phyloP scores from a whole-genome alignment of 35 echinoderm and acorn worm genomes.

The Chiridota heheva region DNA sequence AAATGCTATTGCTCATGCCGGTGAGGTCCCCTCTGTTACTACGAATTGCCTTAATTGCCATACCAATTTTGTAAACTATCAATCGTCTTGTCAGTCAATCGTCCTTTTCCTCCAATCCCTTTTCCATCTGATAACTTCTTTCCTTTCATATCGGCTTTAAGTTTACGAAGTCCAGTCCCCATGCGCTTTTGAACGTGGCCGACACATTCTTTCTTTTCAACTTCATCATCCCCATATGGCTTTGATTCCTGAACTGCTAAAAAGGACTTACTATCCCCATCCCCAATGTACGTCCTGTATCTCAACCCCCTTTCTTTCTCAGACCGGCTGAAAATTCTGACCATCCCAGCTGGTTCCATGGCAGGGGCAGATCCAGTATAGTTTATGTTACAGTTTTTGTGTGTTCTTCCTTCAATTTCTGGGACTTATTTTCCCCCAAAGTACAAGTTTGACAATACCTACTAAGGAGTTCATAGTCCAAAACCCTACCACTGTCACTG shows the following conservation, averaged over 20 bases:
- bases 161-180: slow-evolving; percentile 4
- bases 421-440: neutral
- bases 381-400: slow-evolving; percentile 23
- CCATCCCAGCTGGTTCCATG: slow-evolving; percentile 42
- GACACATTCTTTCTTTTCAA: slow-evolving; percentile 3
- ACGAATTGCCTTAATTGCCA: slow-evolving; percentile 10
- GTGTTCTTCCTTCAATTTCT: neutral
- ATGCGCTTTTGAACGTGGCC: slow-evolving; percentile 42
- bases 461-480: slow-evolving; percentile 39
- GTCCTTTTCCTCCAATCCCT: neutral
- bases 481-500: slow-evolving; percentile 4
- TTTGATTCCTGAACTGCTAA: slow-evolving; percentile 17
- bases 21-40: neutral
- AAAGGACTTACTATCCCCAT: slow-evolving; percentile 48
- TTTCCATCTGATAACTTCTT: slow-evolving; percentile 47
- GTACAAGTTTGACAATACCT: slow-evolving; percentile 29
- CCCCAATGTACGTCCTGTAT: slow-evolving; percentile 39
- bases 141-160: neutral
- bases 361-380: slow-evolving; percentile 12
- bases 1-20: neutral
- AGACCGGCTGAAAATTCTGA: slow-evolving; percentile 39
- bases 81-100: slow-evolving; percentile 3
- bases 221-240: slow-evolving; percentile 3
- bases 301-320: slow-evolving; percentile 3
- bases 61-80: slow-evolving; percentile 31